phyloP scores from a whole-genome alignment of 2,888 invertebrate genomes.

The Platycheirus rosarum region DNA sequence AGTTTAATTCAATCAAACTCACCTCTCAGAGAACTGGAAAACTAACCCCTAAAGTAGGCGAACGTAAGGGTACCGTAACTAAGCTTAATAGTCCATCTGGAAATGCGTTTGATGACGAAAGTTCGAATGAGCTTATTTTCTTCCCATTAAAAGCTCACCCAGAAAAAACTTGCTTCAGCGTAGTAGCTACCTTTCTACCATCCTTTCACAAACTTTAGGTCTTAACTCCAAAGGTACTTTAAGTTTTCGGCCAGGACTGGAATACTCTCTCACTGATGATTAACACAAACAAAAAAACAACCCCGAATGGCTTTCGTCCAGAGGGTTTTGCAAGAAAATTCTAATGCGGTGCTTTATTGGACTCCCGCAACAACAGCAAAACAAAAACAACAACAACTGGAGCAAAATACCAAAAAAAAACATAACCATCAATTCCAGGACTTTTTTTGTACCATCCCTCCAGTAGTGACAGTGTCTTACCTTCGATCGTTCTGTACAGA shows the following conservation, averaged over 20 bases:
- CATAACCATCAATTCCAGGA: constrained; percentile 52
- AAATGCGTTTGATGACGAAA: constrained; percentile 29
- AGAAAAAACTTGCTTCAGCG: constrained; percentile 45
- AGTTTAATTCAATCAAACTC: constrained; percentile 6
- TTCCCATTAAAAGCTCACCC: constrained; percentile 2
- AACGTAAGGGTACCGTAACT: no score
- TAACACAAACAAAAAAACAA: constrained; percentile 38
- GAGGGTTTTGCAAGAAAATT: constrained; percentile 49
- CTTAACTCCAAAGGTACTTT: constrained; percentile 13
- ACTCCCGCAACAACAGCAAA: constrained; percentile 61
- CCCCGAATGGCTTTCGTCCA: constrained; percentile 47
- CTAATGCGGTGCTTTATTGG: constrained; percentile 65
- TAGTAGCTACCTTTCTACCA: constrained; percentile 12
- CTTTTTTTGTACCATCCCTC: constrained; percentile 48
- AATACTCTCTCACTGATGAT: constrained; percentile 48
- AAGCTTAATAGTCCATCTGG: constrained; percentile 38
- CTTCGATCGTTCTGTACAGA: constrained; percentile 62
- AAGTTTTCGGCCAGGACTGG: constrained; percentile 49
- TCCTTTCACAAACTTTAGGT: constrained; percentile 7
- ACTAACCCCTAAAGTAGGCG: not conserved
- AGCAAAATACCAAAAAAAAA: constrained; percentile 49
- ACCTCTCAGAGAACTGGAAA: not conserved
- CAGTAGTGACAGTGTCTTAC: constrained; percentile 61
- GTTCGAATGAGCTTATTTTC: constrained; percentile 4
- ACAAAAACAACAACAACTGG: constrained; percentile 55